phyloP scores from a whole-genome alignment of 1,140 invertebrate species.

The Telenomus remus region DNA sequence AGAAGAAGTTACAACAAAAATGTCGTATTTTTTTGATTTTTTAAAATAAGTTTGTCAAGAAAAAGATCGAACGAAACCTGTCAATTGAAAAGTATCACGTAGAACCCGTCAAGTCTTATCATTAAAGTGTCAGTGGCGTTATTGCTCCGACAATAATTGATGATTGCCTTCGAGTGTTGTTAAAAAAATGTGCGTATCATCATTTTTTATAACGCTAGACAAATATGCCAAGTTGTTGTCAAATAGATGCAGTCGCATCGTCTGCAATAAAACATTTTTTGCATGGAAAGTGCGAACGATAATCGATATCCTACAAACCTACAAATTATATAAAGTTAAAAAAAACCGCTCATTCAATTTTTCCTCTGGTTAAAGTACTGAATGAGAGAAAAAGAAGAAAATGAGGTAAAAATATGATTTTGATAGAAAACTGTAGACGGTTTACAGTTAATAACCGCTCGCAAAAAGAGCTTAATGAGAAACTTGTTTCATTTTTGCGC shows the following conservation, averaged over 20 bases:
- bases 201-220: constrained; percentile 19
- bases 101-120: constrained; percentile 1
- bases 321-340: too few species aligned
- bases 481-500: neutral
- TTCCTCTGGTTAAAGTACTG: too few species aligned
- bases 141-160: constrained; percentile 11
- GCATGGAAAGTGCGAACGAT: neutral
- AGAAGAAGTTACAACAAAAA: too few species aligned
- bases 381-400: too few species aligned
- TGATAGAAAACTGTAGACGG: too few species aligned
- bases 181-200: constrained; percentile 4
- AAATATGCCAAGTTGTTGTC: constrained; percentile 7
- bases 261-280: neutral
- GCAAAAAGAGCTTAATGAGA: neutral
- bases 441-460: too few species aligned
- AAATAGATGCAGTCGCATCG: neutral
- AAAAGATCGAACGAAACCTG: too few species aligned
- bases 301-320: neutral
- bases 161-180: neutral
- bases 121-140: constrained; percentile 9
- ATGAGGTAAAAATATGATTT: too few species aligned
- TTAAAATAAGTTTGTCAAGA: too few species aligned
- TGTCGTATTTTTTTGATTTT: too few species aligned
- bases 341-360: too few species aligned
- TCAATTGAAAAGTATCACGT: neutral